Percentiles rank a stretch among this genome's conserved stretches.
Conservation (phyloP, 2,113 vertebrate species). For the Varanus salvator region DNA sequence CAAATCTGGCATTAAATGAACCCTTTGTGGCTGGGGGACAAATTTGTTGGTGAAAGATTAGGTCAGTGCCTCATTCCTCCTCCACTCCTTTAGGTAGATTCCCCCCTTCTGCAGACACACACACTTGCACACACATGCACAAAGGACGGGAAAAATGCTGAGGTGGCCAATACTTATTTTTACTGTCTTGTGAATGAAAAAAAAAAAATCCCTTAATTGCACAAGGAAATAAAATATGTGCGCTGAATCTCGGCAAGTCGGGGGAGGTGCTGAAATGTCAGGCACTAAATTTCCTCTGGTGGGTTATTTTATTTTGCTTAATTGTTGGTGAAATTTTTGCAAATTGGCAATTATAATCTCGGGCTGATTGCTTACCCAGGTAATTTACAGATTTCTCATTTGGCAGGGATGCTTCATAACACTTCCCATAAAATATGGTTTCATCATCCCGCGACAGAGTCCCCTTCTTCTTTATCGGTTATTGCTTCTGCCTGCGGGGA, state of each 20-base stretch:
- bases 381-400: conserved; percentile 65
- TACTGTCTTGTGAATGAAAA: conserved; percentile 10
- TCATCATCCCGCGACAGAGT: conserved; percentile 33
- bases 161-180: conserved; percentile 29
- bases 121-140: no score
- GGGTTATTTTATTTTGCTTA: conserved; percentile 74
- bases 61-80: background rate
- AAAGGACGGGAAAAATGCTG: background rate
- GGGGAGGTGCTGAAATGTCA: conserved; percentile 16
- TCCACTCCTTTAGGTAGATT: background rate
- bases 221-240: background rate
- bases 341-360: conserved; percentile 73
- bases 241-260: conserved; percentile 31
- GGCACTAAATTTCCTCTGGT: conserved; percentile 59
- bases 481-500: conserved; percentile 43
- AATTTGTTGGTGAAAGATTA: background rate
- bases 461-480: conserved; percentile 35
- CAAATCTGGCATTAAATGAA: no score
- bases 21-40: background rate
- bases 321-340: conserved; percentile 77
- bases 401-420: conserved; percentile 62
- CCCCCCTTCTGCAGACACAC: no score
- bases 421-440: conserved; percentile 43
- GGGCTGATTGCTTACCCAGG: conserved; percentile 69
- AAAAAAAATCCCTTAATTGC: conserved; percentile 37